Base-by-base conservation (phyloP, 2,797 vertebrate genomes). In the Halcyon smyrnensis region DNA sequence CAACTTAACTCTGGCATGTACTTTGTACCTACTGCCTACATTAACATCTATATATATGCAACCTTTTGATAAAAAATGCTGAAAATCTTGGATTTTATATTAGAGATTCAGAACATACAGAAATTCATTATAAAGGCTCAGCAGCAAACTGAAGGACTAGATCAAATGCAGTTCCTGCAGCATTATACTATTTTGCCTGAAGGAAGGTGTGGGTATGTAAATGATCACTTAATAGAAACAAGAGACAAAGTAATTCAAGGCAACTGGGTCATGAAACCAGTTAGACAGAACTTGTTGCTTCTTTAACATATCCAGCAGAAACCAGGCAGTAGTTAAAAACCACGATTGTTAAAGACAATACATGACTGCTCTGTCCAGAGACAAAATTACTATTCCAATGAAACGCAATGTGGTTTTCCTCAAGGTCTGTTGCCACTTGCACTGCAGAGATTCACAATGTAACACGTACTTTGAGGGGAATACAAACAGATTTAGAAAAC, bases 131-230 rank as follows among this genome's bases (percentile, higher is more conserved):
- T 3, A 13, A 87, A 88, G 39, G 16, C 32, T 80, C 28, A 80
- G 34, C 6, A 69, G 21, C 27, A 63, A 71, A 53, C 4, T 15
- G 27, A 20, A 76, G 23, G 75, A 65, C 3, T 11, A 36, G 17
- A 41, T 75, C 37, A 78, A 87, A 69, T 28, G 11, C 15, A 81
- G 32, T 34, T 34, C 27, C 54, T 59, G 15, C 34, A 87, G 24
- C 0, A 0, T 24, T 36, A 17, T 3, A 37, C 13, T 41, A 6
- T 27, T 51, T 39, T 7, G 2, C 7, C 6, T n/a, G 25, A 36
- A 54, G 45, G 25, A 41, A 6, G 2, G 1, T 2, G 30, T 17
- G 15, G 13, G 3, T 8, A 39, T 1, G 0, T 15, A 18, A 88
- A 14, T 8, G 14, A 69, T 11, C 2, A 2, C 28, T 45, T 50